A percentile compares a stretch with the other conserved stretches of the same genome.
Evolutionary conservation across 1,140 invertebrate genomes (phyloP).

Genomic region (Ceratoteleas bidentatus): DNA sequence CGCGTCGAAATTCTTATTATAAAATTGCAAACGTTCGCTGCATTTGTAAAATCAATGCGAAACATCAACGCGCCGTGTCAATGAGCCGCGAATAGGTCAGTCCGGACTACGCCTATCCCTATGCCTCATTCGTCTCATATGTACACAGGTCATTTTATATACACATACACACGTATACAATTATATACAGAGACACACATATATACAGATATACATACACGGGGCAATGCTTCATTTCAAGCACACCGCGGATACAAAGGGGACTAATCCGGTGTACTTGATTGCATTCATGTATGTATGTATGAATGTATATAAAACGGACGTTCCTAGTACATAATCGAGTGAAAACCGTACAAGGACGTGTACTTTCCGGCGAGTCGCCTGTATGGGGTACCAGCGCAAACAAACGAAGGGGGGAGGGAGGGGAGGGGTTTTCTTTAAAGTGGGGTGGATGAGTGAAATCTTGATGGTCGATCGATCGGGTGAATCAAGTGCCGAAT

Average conservation of each 20-base stretch:
- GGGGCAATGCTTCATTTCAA: conserved; percentile 29
- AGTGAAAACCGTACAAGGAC: conserved; percentile 37
- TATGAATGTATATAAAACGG: conserved; percentile 63
- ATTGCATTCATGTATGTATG: conserved; percentile 57
- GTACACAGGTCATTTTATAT: conserved; percentile 63
- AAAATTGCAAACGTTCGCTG: conserved; percentile 47
- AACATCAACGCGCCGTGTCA: conserved; percentile 20
- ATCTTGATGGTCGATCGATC: conserved; percentile 48
- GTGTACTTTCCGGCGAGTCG: conserved; percentile 43
- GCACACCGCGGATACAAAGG: conserved; percentile 9
- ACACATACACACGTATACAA: conserved; percentile 61
- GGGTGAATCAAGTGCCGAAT: conserved; percentile 29
- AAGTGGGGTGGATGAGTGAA: conserved; percentile 39
- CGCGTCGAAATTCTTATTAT: conserved; percentile 34
- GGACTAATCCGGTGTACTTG: conserved; percentile 1
- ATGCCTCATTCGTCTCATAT: conserved; percentile 44
- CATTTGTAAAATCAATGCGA: conserved; percentile 35
- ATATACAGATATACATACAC: conserved; percentile 59
- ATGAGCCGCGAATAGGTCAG: conserved; percentile 33
- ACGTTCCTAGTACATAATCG: conserved; percentile 60
- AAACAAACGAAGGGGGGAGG: conserved; percentile 3
- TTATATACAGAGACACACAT: conserved; percentile 53
- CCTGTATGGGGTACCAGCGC: conserved; percentile 12
- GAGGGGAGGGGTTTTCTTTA: neutral
- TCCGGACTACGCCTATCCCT: conserved; percentile 25